Percentiles rank a stretch among this genome's conserved stretches.
phyloP scores from a whole-genome alignment of 2,888 invertebrate species.

The Idaea aversata region DNA sequence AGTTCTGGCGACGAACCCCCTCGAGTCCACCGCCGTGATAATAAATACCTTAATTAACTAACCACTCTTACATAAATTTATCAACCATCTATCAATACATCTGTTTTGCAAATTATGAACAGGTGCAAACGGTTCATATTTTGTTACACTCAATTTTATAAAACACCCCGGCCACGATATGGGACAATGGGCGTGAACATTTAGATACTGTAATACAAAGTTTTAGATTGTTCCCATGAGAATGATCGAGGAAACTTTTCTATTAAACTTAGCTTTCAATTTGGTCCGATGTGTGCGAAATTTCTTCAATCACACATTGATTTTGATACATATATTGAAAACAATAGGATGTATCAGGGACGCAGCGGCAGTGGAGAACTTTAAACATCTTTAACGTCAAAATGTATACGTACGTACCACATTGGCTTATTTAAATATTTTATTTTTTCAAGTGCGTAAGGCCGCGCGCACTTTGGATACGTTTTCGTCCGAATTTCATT shows the following conservation, averaged over 20 bases:
- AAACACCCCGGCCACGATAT: background rate
- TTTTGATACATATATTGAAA: background rate
- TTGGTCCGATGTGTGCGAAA: background rate
- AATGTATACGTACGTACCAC: too few species aligned
- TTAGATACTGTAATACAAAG: background rate
- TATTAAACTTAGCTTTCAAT: background rate
- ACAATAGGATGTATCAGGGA: background rate
- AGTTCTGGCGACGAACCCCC: too few species aligned
- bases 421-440: too few species aligned
- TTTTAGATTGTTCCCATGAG: background rate
- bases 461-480: too few species aligned
- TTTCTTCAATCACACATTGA: background rate
- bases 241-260: background rate
- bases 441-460: too few species aligned
- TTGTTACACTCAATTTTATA: background rate
- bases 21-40: too few species aligned
- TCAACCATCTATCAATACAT: too few species aligned
- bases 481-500: too few species aligned
- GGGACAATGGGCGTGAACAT: background rate
- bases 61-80: too few species aligned
- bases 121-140: too few species aligned
- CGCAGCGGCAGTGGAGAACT: background rate
- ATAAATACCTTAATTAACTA: too few species aligned
- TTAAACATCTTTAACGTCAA: background rate
- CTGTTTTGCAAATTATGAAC: too few species aligned